A percentile compares a stretch with the other conserved stretches of the same genome.
phyloP scores from a whole-genome alignment of 2,113 vertebrate genomes.

The Thoracochromis brauschi region DNA sequence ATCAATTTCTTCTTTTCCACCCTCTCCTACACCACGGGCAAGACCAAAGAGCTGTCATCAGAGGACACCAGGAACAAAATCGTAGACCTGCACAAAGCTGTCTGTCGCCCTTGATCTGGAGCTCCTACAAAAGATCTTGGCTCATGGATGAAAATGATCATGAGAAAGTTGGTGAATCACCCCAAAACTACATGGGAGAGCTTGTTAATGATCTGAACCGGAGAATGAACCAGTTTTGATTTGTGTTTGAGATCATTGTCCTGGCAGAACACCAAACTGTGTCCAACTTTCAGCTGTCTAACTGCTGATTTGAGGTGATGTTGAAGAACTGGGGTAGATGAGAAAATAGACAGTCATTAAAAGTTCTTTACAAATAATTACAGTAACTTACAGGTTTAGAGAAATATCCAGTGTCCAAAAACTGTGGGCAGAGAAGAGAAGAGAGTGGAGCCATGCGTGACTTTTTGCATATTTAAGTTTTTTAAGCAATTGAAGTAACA shows the following conservation, averaged over 20 bases:
- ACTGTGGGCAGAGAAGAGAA: neutral
- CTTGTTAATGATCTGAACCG: neutral
- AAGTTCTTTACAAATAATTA: neutral
- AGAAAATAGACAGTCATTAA: neutral
- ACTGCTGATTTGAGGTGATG: neutral
- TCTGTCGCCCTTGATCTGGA: neutral
- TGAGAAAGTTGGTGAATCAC: neutral
- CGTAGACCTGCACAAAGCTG: neutral
- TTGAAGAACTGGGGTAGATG: neutral
- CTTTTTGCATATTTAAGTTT: neutral
- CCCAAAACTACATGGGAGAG: neutral
- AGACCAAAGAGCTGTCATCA: neutral
- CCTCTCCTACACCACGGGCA: neutral
- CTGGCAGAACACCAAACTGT: neutral
- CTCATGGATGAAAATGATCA: neutral
- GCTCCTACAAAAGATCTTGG: neutral
- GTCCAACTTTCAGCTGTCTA: neutral
- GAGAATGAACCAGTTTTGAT: neutral
- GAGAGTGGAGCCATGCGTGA: neutral
- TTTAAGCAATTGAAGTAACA: fast-evolving
- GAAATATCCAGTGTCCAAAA: neutral
- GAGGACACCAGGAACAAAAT: neutral
- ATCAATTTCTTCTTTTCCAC: neutral
- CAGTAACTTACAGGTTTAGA: neutral
- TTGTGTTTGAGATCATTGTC: neutral